A percentile compares a stretch with the other conserved stretches of the same genome.
These are phyloP conservation scores for Erebia ligea DNA, from an alignment of 2,888 invertebrate species.

Conservation along the genomic window DNA sequence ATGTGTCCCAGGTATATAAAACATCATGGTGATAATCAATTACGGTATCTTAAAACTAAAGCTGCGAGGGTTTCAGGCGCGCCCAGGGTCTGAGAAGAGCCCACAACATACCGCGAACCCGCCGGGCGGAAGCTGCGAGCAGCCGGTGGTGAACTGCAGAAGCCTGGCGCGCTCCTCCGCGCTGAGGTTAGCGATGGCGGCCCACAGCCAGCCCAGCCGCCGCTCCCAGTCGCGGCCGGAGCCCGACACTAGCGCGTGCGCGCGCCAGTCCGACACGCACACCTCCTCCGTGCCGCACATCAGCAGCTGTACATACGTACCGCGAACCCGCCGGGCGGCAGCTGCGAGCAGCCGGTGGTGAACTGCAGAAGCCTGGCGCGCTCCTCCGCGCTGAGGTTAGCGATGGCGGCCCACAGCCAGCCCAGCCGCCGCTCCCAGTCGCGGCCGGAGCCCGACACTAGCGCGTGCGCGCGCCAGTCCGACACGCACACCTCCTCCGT, in stretches of 20 bases:
- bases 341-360: constrained; percentile 95
- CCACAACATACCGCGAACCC: constrained; percentile 88
- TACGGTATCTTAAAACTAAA: too few relatives aligned
- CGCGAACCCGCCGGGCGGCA: constrained; percentile 92
- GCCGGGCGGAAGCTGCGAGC: constrained; percentile 92
- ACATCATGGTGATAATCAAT: too few relatives aligned
- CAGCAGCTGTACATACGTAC: constrained; percentile 87
- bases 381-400: constrained; percentile 94
- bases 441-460: constrained; percentile 90
- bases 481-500: constrained; percentile 95
- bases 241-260: constrained; percentile 94
- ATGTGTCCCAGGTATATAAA: too few relatives aligned
- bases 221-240: constrained; percentile 91
- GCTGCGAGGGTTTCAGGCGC: too few relatives aligned
- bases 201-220: constrained; percentile 91
- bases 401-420: constrained; percentile 92
- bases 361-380: constrained; percentile 96
- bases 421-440: constrained; percentile 93
- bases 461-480: constrained; percentile 95
- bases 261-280: constrained; percentile 94
- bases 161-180: constrained; percentile 95
- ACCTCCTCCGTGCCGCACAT: constrained; percentile 97
- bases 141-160: constrained; percentile 96
- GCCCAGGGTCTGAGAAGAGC: too few relatives aligned
- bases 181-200: constrained; percentile 94